Evolutionary conservation across 2,888 invertebrate species (phyloP).

Genomic region (Coelopa pilipes): DNA sequence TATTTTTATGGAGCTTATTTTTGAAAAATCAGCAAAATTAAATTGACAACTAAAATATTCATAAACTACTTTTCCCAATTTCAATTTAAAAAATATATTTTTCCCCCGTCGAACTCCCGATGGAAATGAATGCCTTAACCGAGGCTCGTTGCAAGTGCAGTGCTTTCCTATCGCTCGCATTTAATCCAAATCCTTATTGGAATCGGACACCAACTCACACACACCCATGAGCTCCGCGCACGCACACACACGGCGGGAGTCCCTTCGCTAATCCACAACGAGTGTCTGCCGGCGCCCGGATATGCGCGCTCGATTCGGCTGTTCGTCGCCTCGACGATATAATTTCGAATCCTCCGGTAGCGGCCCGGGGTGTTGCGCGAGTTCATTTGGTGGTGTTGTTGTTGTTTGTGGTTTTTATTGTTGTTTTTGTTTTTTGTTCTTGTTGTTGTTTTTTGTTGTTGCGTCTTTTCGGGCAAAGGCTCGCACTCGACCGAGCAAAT

Average conservation of each 20-base stretch:
- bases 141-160: not conserved
- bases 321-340: not conserved
- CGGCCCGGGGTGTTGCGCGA: not conserved
- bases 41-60: no score
- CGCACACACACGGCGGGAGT: not conserved
- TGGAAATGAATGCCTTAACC: not conserved
- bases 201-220: constrained; percentile 8
- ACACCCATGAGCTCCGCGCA: not conserved
- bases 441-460: no score
- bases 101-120: not conserved
- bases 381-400: no score
- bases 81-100: not conserved
- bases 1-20: no score
- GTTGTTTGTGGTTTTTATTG: no score
- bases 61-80: not conserved
- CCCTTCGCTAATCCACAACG: constrained; percentile 37
- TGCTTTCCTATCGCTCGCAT: not conserved
- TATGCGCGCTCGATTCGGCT: not conserved
- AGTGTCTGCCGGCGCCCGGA: constrained; percentile 8
- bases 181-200: constrained; percentile 22
- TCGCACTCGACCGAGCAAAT: constrained; percentile 27
- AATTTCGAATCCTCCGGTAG: not conserved
- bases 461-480: not conserved
- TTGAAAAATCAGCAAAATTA: no score
- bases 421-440: no score